These are phyloP conservation scores for Lytechinus pictus DNA, from an alignment of 35 echinoderm and acorn worm species.

Conservation along the genomic window DNA sequence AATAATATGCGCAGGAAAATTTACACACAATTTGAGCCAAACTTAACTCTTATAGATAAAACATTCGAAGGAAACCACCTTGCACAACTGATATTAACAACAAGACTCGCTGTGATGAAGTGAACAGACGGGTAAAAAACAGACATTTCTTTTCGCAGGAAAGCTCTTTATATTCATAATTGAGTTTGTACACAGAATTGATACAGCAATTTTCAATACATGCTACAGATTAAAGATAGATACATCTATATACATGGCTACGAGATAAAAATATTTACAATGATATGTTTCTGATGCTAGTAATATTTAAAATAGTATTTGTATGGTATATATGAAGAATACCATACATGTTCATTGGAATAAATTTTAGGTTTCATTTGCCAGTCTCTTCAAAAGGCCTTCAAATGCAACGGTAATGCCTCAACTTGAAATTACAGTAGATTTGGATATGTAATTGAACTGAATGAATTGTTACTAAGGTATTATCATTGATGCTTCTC, in stretches of 20 bases:
- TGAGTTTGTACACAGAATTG: constrained; percentile 18
- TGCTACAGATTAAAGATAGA: neutral
- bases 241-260: neutral
- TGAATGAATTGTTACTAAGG: too few species aligned
- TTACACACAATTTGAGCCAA: too few species aligned
- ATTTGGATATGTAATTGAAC: too few species aligned
- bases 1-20: too few species aligned
- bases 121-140: neutral
- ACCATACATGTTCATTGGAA: neutral
- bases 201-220: neutral
- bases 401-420: too few species aligned
- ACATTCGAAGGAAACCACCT: too few species aligned
- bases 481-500: too few species aligned
- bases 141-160: neutral
- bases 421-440: too few species aligned
- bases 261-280: neutral
- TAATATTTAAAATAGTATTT: neutral
- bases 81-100: too few species aligned
- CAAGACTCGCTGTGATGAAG: too few species aligned
- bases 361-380: neutral
- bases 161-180: constrained; percentile 47
- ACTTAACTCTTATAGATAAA: too few species aligned
- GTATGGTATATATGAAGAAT: neutral
- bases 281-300: neutral
- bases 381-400: too few species aligned